These are phyloP conservation scores for Globodera ellingtonae DNA, from an alignment of 1,140 invertebrate species.

Conservation along the genomic window DNA sequence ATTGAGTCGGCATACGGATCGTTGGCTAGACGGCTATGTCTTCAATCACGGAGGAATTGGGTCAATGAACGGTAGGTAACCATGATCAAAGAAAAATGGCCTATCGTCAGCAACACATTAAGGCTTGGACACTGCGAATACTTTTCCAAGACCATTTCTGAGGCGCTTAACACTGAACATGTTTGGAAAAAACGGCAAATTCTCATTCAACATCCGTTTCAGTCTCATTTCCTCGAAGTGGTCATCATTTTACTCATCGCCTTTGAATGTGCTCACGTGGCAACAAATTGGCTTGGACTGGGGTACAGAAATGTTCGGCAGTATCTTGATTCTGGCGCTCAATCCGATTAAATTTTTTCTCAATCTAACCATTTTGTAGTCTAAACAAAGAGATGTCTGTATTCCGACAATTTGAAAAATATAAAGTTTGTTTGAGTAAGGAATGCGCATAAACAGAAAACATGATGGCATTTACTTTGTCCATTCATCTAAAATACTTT, in stretches of 20 bases:
- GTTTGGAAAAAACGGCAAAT: neutral
- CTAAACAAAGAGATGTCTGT: no score
- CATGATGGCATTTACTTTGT: no score
- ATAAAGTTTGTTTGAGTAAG: no score
- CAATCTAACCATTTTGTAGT: neutral
- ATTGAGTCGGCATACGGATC: slow-evolving; percentile 13
- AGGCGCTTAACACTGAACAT: slow-evolving; percentile 19
- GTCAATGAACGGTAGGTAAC: slow-evolving; percentile 17
- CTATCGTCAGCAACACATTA: neutral
- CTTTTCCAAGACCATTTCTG: slow-evolving; percentile 21
- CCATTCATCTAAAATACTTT: no score
- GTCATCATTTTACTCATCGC: slow-evolving; percentile 12
- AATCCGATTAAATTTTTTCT: neutral
- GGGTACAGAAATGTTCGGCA: neutral
- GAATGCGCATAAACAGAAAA: no score
- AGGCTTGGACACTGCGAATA: slow-evolving; percentile 25
- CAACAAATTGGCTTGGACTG: neutral
- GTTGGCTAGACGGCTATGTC: slow-evolving; percentile 22
- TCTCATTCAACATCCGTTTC: neutral
- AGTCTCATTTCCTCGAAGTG: slow-evolving; percentile 14
- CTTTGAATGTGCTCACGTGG: neutral
- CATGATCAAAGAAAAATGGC: neutral
- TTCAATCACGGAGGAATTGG: neutral
- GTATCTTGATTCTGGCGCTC: neutral
- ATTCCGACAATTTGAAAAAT: no score